Evolutionary conservation across 2,888 invertebrate genomes (phyloP), one percentile per base, ranked within the genome.

Genomic region (Nymphalis c-album): DNA sequence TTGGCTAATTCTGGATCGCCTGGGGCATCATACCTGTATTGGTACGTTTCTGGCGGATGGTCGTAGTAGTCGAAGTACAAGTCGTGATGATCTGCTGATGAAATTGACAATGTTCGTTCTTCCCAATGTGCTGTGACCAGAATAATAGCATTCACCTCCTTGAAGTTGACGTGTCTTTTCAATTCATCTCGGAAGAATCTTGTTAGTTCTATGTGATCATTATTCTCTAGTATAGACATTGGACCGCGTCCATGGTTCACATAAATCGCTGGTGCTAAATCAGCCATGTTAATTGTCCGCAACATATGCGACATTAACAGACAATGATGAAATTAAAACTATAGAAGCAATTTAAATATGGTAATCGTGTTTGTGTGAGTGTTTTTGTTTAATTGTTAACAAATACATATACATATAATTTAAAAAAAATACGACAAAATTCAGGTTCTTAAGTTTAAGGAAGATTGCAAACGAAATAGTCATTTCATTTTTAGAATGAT

Each of bases 191-290:
- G 80, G 1, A 92, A 76, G 71, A 90, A 91, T 35, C 70, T 79
- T 0, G 91, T 91, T 2, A 92, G 81, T 59, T 77, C 89, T 48
- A 76, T 80, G 64, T 89, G 88, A 2, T 90, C 90, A 63, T 88
- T 83, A 72, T 91, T 91, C 16, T 88, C 89, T 53, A 91, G 77
- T 6, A 92, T 80, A 7, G 91, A 91, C 73, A 91, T 60, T 0
- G 92, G 91, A 5, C 92, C 91, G 69, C 91, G 91, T 16, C 91
- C 92, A 67, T 92, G 92, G 72, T 91, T 91, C 1, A 92, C 90
- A 64, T 91, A 92, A 40, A 92, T 60, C 16, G 91, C 88, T 57
- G 92, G 92, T 57, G 91, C 91, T 17, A 90, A 50, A 6, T 83
- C 71, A 75, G 79, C 81, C 90, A 91, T 91, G 78, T 82, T 90